A percentile compares a stretch with the other conserved stretches of the same genome.
phyloP scores from a whole-genome alignment of 2,797 vertebrate species.

The Pyrocephalus nanus region DNA sequence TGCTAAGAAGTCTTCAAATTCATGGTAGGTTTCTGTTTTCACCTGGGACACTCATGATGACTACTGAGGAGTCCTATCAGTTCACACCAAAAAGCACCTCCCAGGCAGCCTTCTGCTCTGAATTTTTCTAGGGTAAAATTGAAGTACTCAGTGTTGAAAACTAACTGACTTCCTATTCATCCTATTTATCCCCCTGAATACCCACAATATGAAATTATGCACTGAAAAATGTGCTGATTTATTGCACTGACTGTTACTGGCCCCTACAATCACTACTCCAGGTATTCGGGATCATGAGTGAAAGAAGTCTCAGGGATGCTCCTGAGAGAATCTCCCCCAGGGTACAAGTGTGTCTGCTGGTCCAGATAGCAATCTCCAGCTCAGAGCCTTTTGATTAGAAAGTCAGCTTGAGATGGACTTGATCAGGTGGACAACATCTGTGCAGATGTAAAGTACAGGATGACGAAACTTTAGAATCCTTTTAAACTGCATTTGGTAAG shows the following conservation, averaged over 20 bases:
- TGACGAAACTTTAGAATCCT: not conserved
- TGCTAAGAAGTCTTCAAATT: not conserved
- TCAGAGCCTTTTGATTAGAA: not conserved
- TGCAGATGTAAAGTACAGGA: not conserved
- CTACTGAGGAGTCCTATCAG: not conserved
- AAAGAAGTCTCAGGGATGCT: not conserved
- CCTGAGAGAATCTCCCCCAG: not conserved
- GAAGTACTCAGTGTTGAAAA: not conserved
- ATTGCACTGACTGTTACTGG: not conserved
- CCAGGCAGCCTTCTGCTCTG: not conserved
- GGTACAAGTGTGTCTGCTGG: not conserved
- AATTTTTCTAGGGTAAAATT: not conserved
- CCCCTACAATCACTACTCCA: fast-evolving
- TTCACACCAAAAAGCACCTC: not conserved
- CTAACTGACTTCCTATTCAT: not conserved
- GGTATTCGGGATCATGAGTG: fast-evolving
- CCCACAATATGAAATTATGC: not conserved
- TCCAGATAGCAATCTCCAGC: not conserved
- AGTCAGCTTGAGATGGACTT: not conserved
- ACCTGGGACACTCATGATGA: not conserved
- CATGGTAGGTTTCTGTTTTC: not conserved
- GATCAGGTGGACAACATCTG: not conserved
- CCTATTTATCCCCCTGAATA: not conserved
- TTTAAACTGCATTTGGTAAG: not conserved
- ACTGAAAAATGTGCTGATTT: not conserved